A percentile compares a stretch with the other conserved stretches of the same genome.
These are phyloP conservation scores for Drepana falcataria DNA, from an alignment of 2,888 invertebrate species.

Conservation along the genomic window DNA sequence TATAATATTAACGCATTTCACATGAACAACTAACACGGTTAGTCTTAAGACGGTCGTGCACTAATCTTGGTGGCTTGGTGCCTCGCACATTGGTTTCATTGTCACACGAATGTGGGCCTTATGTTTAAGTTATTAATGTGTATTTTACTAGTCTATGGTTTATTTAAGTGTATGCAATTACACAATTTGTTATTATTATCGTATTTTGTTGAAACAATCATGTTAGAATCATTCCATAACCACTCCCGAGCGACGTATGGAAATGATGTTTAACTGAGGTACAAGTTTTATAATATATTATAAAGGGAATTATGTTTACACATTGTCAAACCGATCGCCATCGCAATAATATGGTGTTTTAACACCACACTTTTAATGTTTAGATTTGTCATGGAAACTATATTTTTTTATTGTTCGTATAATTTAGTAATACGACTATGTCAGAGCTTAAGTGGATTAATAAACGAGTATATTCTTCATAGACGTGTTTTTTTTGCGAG, in stretches of 20 bases:
- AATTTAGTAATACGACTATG: slow-evolving; percentile 43
- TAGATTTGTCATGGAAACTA: slow-evolving; percentile 5
- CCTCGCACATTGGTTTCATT: slow-evolving; percentile 22
- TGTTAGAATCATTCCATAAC: slow-evolving; percentile 23
- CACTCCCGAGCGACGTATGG: slow-evolving; percentile 50
- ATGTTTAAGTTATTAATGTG: slow-evolving; percentile 34
- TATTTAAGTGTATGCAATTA: slow-evolving; percentile 31
- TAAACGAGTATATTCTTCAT: slow-evolving; percentile 70
- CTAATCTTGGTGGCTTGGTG: slow-evolving; percentile 44
- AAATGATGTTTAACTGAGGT: slow-evolving; percentile 45
- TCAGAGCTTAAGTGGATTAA: slow-evolving; percentile 57
- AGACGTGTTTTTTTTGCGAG: slow-evolving; percentile 63
- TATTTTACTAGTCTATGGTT: slow-evolving; percentile 44
- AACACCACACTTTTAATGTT: slow-evolving; percentile 11
- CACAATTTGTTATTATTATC: slow-evolving; percentile 32
- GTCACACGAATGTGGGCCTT: slow-evolving; percentile 25
- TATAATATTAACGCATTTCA: slow-evolving; percentile 22
- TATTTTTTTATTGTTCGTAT: slow-evolving; percentile 40
- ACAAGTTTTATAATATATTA: slow-evolving; percentile 41
- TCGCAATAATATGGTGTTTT: slow-evolving; percentile 11
- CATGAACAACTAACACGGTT: slow-evolving; percentile 11
- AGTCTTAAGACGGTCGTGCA: slow-evolving; percentile 11
- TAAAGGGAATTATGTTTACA: slow-evolving; percentile 30
- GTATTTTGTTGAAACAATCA: slow-evolving; percentile 30
- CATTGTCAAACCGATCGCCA: slow-evolving; percentile 26